Evolutionary conservation across 2,113 vertebrate species (phyloP).

Genomic region (Hippocampus comes): DNA sequence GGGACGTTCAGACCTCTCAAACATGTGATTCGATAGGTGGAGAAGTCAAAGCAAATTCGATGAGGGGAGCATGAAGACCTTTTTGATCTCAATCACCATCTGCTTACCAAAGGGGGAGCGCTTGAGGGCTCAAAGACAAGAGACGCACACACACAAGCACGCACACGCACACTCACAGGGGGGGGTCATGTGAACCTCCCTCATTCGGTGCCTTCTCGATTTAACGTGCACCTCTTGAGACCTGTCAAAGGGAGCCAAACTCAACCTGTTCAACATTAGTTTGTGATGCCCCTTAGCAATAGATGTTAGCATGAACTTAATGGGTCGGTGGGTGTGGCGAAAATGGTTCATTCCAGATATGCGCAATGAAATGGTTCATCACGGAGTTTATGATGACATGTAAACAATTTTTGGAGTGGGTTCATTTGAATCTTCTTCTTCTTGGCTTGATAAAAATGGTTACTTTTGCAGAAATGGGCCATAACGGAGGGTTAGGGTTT

Average conservation of each 20-base stretch:
- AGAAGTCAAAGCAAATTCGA: constrained; percentile 45
- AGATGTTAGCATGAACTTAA: background rate
- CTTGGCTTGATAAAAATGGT: background rate
- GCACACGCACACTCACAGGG: constrained; percentile 23
- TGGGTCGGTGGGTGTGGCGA: background rate
- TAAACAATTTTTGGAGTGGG: background rate
- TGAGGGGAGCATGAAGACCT: constrained; percentile 47
- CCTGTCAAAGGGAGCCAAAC: constrained; percentile 21
- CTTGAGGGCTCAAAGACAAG: constrained; percentile 27
- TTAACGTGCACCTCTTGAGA: constrained; percentile 29
- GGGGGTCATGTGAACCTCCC: constrained; percentile 27
- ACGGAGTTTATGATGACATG: background rate
- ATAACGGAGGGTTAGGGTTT: background rate
- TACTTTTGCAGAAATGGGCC: background rate
- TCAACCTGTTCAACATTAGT: constrained; percentile 26
- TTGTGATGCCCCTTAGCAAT: background rate
- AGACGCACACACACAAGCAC: constrained; percentile 7
- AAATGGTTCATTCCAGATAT: background rate
- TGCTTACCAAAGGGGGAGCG: constrained; percentile 41
- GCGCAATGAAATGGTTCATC: background rate
- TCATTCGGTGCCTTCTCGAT: constrained; percentile 3
- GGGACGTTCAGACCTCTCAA: constrained; percentile 22
- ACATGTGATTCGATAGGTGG: constrained; percentile 24
- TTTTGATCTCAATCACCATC: constrained; percentile 57
- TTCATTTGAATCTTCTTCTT: background rate